These are phyloP conservation scores for Scyliorhinus canicula DNA, from an alignment of 2,797 vertebrate species.

Conservation along the genomic window DNA sequence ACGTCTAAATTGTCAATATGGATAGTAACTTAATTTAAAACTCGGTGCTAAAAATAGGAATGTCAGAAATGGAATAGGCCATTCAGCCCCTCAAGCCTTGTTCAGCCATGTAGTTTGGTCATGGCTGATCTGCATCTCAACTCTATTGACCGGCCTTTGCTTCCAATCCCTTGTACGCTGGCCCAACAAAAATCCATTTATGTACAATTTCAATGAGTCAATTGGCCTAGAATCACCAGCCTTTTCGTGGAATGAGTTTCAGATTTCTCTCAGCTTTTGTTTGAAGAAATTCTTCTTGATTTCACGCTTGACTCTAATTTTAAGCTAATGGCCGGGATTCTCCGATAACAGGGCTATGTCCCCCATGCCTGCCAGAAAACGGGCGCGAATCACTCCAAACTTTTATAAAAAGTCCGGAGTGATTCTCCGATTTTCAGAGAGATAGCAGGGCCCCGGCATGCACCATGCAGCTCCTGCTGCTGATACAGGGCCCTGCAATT, in stretches of 20 bases:
- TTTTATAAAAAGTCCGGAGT: too few relatives aligned
- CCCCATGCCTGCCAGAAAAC: too few relatives aligned
- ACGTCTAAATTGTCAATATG: not conserved
- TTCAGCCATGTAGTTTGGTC: too few relatives aligned
- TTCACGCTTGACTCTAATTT: not conserved
- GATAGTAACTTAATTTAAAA: not conserved
- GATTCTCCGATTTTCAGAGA: too few relatives aligned
- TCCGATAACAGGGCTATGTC: too few relatives aligned
- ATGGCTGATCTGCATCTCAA: not conserved
- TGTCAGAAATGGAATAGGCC: not conserved
- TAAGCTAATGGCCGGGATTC: not conserved
- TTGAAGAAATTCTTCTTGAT: not conserved
- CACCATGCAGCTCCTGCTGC: too few relatives aligned
- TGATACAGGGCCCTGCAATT: too few relatives aligned
- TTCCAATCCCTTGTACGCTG: not conserved
- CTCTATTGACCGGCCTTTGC: not conserved
- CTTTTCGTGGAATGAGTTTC: not conserved
- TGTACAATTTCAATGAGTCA: not conserved
- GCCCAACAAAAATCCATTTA: not conserved
- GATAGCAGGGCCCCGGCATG: too few relatives aligned
- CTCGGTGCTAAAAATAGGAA: not conserved
- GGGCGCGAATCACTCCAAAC: too few relatives aligned
- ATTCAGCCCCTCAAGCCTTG: not conserved
- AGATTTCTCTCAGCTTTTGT: not conserved
- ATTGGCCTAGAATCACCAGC: not conserved